Percentiles rank a stretch among this genome's conserved stretches.
Conservation (phyloP, 2,888 invertebrate genomes). For the Dromius quadrimaculatus region DNA sequence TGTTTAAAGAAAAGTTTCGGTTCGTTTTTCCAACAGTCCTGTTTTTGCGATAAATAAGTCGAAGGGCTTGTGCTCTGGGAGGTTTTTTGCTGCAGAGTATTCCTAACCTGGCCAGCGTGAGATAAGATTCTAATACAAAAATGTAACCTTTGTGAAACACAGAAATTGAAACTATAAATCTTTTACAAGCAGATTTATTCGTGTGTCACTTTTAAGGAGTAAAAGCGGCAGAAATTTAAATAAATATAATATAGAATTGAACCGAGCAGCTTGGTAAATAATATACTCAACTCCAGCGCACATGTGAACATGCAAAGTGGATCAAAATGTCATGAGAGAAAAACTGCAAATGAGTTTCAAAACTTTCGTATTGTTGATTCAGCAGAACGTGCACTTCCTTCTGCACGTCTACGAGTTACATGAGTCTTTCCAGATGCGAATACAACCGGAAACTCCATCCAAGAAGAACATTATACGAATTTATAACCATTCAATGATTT, state of each 20-base stretch:
- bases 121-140: constrained; percentile 48
- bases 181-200: constrained; percentile 46
- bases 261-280: neutral
- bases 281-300: neutral
- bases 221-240: constrained; percentile 43
- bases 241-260: constrained; percentile 46
- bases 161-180: constrained; percentile 52
- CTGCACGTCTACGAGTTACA: neutral
- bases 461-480: constrained; percentile 10
- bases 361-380: constrained; percentile 42
- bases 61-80: constrained; percentile 29
- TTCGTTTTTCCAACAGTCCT: constrained; percentile 18
- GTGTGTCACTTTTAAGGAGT: constrained; percentile 44
- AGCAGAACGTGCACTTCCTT: constrained; percentile 5
- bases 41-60: constrained; percentile 43
- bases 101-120: constrained; percentile 41
- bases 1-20: constrained; percentile 21
- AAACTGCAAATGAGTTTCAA: constrained; percentile 51
- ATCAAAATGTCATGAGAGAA: constrained; percentile 49
- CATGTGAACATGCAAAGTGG: constrained; percentile 31
- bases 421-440: neutral
- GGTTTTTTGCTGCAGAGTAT: constrained; percentile 38
- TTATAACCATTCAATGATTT: constrained; percentile 12
- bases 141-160: constrained; percentile 47
- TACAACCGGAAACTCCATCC: constrained; percentile 10